Evolutionary conservation across 2,113 vertebrate genomes (phyloP).

Genomic region (Carlito syrichta): DNA sequence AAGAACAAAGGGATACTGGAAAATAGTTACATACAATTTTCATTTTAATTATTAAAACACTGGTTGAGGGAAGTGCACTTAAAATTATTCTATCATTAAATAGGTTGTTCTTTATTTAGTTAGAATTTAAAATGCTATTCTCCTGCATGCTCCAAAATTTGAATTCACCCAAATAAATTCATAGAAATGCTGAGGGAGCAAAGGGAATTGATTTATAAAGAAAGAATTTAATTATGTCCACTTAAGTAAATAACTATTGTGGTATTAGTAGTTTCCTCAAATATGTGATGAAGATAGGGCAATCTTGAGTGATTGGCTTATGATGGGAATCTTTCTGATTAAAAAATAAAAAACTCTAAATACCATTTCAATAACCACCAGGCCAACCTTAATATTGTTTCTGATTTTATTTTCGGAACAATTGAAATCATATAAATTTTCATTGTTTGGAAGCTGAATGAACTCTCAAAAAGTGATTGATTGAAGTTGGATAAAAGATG

Average conservation of each 20-base stretch:
- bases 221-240: constrained; percentile 12
- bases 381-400: not conserved
- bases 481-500: too few relatives aligned
- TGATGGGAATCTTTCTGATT: constrained; percentile 17
- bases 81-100: not conserved
- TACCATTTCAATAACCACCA: not conserved
- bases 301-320: not conserved
- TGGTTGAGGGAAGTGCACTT: not conserved
- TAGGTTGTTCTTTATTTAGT: not conserved
- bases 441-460: constrained; percentile 19
- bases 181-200: not conserved
- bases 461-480: not conserved
- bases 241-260: not conserved
- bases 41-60: constrained; percentile 19
- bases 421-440: not conserved
- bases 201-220: constrained; percentile 9
- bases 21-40: not conserved
- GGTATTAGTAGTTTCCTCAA: not conserved
- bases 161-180: constrained; percentile 32
- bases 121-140: constrained; percentile 8
- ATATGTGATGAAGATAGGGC: not conserved
- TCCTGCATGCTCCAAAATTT: constrained; percentile 25
- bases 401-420: not conserved
- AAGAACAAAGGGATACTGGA: not conserved
- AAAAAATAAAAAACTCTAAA: not conserved